Evolutionary conservation across 1,140 invertebrate species (phyloP), one percentile per base, ranked within the genome.

Genomic region (Meloidogyne floridensis): DNA sequence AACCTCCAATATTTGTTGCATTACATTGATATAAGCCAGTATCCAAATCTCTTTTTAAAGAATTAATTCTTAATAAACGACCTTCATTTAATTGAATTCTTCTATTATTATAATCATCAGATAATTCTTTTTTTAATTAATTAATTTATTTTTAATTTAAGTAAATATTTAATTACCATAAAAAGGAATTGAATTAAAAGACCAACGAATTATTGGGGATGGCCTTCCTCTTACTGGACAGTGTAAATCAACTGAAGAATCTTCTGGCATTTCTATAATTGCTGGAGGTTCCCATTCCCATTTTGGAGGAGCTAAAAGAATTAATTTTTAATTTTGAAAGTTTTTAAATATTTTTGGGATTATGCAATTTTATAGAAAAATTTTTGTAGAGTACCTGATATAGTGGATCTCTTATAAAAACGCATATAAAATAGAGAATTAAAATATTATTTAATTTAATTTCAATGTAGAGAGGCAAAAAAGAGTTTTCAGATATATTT

Each of bases 11-110:
- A 91, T 98, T 99, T 81, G 96, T 97, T 0, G 96, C 97, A 92
- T 99, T 99, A 91, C 97, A 99, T 73, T 98, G 96, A 89, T 97
- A 96, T 91, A 98, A 98, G 81, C 95, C 96, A 7, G 96, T 97
- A 91, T 99, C 98, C 69, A 93, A 92, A 77, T 91, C 86, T 90
- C 96, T 96, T 18, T 92, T 92, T 20, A 99, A 91, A 85, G 94
- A 94, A 13, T 93, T 92, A 82, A 98, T 95, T 53, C 89, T 79
- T 15, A 89, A 65, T 80, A 90, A 77, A 20, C 85, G 78, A 11
- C 89, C 89, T 20, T 77, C 83, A 80, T 89, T 87, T 20, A 90
- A 82, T 9, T 90, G 53, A 13, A 90, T 72, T 83, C 89, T 91
- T 80, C 92, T 92, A 74, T 93, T 92, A 74, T 93, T 92, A 65